Evolutionary conservation across 2,797 vertebrate genomes (phyloP).

Genomic region (Sitta carolinensis): DNA sequence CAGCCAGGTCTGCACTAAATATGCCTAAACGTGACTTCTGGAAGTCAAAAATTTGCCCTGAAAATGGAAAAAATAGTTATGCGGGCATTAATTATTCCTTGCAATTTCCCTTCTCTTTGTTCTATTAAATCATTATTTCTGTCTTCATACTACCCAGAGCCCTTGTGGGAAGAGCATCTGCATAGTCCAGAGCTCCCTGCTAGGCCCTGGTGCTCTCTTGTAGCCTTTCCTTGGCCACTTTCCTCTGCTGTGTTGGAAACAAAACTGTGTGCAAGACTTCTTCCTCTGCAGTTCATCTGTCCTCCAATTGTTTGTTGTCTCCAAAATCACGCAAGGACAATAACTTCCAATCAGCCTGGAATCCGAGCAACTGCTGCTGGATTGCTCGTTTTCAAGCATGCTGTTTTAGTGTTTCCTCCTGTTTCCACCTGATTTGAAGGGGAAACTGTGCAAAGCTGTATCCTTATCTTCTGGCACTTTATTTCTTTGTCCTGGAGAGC

Average conservation of each 20-base stretch:
- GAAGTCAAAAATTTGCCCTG: not conserved
- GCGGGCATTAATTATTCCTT: not conserved
- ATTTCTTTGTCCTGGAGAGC: not conserved
- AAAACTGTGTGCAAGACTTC: not conserved
- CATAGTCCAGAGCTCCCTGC: not conserved
- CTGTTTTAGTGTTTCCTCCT: not conserved
- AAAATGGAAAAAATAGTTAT: not conserved
- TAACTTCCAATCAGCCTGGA: not conserved
- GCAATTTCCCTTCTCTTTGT: not conserved
- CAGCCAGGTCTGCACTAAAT: not conserved
- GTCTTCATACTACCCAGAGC: not conserved
- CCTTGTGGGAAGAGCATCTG: not conserved
- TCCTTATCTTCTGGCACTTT: not conserved
- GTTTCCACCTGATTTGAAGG: not conserved
- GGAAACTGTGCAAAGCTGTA: not conserved
- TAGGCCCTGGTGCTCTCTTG: not conserved
- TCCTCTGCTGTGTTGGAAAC: not conserved
- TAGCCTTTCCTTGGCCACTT: not conserved
- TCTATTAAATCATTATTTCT: not conserved
- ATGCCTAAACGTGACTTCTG: not conserved
- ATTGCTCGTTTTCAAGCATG: not conserved
- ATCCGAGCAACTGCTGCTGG: not conserved
- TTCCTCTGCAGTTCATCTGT: not conserved
- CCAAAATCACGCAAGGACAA: not conserved
- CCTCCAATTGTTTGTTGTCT: not conserved